These are phyloP conservation scores for Paramormyrops kingsleyae DNA, from an alignment of 2,113 vertebrate genomes.

Conservation along the genomic window DNA sequence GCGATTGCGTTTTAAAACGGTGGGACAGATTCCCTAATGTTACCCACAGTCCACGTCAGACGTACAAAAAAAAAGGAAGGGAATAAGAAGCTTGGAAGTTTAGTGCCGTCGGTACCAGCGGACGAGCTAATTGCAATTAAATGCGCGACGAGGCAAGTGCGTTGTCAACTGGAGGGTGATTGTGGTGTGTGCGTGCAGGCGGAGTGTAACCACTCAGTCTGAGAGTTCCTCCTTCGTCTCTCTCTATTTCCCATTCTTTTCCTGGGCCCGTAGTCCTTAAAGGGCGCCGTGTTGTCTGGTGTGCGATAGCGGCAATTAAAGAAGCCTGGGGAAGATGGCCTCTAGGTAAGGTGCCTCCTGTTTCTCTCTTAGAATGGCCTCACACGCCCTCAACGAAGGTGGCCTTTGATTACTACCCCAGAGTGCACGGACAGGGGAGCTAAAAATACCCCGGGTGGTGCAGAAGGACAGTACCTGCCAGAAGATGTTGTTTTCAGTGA, in stretches of 20 bases:
- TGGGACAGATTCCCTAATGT: not conserved
- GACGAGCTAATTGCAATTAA: conserved; percentile 41
- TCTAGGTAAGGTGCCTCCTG: not conserved
- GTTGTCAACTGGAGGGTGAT: conserved; percentile 60
- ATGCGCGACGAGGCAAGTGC: conserved; percentile 53
- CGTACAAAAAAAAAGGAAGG: not conserved
- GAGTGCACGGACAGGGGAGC: not conserved
- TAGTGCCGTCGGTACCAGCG: not conserved
- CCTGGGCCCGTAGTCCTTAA: not conserved
- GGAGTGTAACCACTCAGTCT: conserved; percentile 3
- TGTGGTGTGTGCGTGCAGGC: conserved; percentile 51
- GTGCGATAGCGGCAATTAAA: not conserved
- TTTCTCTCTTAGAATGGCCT: not conserved
- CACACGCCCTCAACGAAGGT: not conserved
- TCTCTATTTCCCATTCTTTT: conserved; percentile 40
- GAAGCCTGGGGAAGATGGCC: not conserved
- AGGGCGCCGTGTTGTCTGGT: not conserved
- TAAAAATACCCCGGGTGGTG: not conserved
- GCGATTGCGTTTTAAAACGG: not conserved
- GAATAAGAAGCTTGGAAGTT: not conserved
- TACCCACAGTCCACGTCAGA: not conserved
- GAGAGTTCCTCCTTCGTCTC: conserved; percentile 34
- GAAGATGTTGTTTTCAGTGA: not conserved
- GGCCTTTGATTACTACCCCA: not conserved
- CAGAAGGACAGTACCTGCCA: not conserved